These are phyloP conservation scores for Coenonympha glycerion DNA, from an alignment of 2,888 invertebrate genomes.

Conservation along the genomic window DNA sequence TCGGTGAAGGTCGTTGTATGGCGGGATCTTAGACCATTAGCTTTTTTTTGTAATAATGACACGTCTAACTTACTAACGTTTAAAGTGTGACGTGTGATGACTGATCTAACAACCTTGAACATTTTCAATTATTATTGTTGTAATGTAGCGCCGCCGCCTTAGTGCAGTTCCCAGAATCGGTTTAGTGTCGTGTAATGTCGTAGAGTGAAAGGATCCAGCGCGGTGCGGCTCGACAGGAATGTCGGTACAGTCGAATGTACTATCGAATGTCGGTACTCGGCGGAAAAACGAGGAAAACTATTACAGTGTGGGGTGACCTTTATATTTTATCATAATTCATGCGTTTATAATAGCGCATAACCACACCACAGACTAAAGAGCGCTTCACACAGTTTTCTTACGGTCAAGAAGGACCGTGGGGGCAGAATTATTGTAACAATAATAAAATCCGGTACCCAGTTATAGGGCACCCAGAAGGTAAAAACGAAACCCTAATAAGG, in stretches of 20 bases:
- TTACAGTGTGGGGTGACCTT: slow-evolving; percentile 1
- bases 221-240: slow-evolving; percentile 39
- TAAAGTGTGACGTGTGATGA: not conserved
- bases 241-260: slow-evolving; percentile 34
- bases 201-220: slow-evolving; percentile 52
- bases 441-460: too few species aligned
- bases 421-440: too few species aligned
- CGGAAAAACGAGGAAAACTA: slow-evolving; percentile 10
- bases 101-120: slow-evolving; percentile 25
- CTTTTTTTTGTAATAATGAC: too few species aligned
- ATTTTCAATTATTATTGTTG: slow-evolving; percentile 25
- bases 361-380: too few species aligned
- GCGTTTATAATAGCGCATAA: too few species aligned
- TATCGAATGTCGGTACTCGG: not conserved
- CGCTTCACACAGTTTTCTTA: too few species aligned
- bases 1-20: too few species aligned
- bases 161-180: slow-evolving; percentile 45
- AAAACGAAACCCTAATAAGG: too few species aligned
- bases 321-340: not conserved
- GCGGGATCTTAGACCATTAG: too few species aligned
- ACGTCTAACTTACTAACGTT: not conserved
- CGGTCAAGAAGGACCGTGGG: too few species aligned
- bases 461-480: too few species aligned
- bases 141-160: slow-evolving; percentile 23
- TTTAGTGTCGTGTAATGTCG: slow-evolving; percentile 45